Conservation (phyloP, 2,797 vertebrate species). For the Agapornis canus region DNA sequence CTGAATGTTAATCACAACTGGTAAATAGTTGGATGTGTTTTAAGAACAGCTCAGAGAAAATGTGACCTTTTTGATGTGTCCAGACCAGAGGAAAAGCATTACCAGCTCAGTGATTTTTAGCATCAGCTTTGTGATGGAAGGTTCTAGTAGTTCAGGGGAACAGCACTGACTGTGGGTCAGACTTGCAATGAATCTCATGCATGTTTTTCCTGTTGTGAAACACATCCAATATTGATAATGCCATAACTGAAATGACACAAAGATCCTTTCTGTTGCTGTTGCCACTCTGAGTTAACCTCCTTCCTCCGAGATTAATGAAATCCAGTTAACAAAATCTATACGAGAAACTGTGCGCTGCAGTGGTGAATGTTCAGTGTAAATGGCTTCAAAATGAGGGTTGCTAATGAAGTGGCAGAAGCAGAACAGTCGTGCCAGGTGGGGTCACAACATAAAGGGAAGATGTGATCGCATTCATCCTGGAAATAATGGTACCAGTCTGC, state of each 20-base stretch:
- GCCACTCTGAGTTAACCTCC: neutral
- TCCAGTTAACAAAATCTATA: neutral
- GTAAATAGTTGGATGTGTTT: neutral
- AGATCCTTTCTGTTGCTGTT: neutral
- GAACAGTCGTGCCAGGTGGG: neutral
- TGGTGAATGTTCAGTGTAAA: neutral
- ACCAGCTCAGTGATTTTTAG: neutral
- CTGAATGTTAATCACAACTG: accelerated
- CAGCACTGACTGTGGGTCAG: neutral
- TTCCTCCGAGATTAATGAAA: neutral
- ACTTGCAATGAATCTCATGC: neutral
- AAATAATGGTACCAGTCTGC: neutral
- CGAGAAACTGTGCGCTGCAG: neutral
- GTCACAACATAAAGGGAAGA: neutral
- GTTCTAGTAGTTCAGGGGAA: neutral
- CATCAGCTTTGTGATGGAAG: neutral
- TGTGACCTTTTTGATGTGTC: neutral
- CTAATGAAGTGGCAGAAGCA: neutral
- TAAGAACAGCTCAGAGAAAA: neutral
- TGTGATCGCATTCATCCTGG: neutral
- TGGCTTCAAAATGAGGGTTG: neutral
- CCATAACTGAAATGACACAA: neutral
- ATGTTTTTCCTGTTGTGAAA: neutral
- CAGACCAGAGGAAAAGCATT: neutral
- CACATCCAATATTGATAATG: neutral